Percentiles rank a stretch among this genome's conserved stretches.
Conservation (phyloP, 2,888 invertebrate genomes). For the Aleiodes leptofemur region DNA sequence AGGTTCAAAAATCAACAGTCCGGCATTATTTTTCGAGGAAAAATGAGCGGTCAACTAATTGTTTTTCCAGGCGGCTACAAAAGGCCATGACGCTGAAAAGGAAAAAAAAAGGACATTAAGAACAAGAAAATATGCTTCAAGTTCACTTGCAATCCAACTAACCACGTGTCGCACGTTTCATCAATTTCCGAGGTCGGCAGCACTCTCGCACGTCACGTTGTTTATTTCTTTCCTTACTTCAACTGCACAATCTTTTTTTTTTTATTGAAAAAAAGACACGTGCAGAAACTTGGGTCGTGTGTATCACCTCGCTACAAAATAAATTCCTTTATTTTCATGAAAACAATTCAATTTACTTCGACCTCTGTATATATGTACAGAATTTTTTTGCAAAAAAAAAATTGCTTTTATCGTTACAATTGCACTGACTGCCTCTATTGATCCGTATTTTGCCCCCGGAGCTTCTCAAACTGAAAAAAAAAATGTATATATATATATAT, state of each 20-base stretch:
- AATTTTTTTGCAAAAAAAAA: neutral
- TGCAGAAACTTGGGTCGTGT: neutral
- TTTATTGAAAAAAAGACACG: constrained; percentile 18
- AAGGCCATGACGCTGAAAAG: too few relatives aligned
- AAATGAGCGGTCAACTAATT: neutral
- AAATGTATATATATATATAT: neutral
- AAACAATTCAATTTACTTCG: neutral
- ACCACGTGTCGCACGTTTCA: constrained; percentile 41
- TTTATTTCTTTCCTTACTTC: constrained; percentile 6
- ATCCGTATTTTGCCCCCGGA: constrained; percentile 17
- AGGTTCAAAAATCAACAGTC: too few relatives aligned
- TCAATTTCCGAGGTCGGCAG: constrained; percentile 37
- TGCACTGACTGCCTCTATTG: constrained; percentile 12
- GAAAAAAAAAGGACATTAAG: neutral
- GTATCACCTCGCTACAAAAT: neutral
- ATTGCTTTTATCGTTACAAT: constrained; percentile 12
- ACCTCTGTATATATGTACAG: constrained; percentile 5
- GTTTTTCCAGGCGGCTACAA: neutral
- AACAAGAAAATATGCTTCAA: constrained; percentile 7
- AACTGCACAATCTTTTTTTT: neutral
- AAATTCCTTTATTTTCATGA: constrained; percentile 13
- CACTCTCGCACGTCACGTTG: constrained; percentile 33
- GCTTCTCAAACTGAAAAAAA: constrained; percentile 14
- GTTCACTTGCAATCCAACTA: constrained; percentile 24
- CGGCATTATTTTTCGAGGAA: neutral